phyloP scores from a whole-genome alignment of 2,113 vertebrate species.

The Calidris pygmaea region DNA sequence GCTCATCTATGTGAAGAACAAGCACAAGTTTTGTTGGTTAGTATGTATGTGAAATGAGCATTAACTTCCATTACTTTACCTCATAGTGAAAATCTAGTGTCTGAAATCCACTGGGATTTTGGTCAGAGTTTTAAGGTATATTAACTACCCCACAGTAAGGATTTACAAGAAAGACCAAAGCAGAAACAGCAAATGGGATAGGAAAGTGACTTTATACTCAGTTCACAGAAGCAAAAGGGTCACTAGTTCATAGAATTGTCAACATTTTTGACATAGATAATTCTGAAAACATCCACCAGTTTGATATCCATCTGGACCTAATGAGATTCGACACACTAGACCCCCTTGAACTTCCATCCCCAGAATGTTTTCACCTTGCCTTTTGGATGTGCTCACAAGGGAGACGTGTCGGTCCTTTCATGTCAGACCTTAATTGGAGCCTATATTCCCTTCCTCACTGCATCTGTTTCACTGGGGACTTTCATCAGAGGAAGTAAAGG shows the following conservation, averaged over 20 bases:
- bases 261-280: slow-evolving; percentile 49
- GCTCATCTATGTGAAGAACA: background rate
- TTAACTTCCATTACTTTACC: background rate
- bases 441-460: slow-evolving; percentile 33
- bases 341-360: slow-evolving; percentile 32
- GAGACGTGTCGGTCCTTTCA: slow-evolving; percentile 39
- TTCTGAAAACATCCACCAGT: slow-evolving; percentile 36
- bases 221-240: background rate
- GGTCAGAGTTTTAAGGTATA: background rate
- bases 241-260: slow-evolving; percentile 12
- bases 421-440: slow-evolving; percentile 57
- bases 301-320: slow-evolving; percentile 56
- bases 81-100: background rate
- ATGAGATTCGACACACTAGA: slow-evolving; percentile 29
- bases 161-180: background rate
- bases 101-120: background rate
- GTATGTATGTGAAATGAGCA: background rate
- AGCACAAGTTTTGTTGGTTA: background rate
- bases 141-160: background rate
- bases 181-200: background rate
- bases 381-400: slow-evolving; percentile 54
- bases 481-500: slow-evolving; percentile 24
- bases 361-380: slow-evolving; percentile 53
- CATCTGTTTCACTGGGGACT: slow-evolving; percentile 51
- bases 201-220: background rate